These are phyloP conservation scores for Alligator sinensis DNA, from an alignment of 2,113 vertebrate species.

Conservation along the genomic window DNA sequence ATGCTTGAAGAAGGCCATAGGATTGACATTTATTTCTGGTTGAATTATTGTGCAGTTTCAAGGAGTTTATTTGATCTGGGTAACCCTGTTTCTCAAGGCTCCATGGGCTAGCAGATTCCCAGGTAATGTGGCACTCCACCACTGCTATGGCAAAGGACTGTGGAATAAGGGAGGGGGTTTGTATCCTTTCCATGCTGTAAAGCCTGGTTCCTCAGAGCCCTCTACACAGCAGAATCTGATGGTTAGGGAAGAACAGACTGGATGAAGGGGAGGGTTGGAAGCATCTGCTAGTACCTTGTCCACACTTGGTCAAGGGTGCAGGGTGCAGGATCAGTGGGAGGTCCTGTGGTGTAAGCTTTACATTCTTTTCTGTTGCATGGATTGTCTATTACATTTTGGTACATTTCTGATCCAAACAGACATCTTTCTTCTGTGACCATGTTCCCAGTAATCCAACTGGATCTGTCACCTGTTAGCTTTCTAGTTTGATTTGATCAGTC, in stretches of 20 bases:
- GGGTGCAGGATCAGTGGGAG: not conserved
- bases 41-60: not conserved
- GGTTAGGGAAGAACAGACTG: not conserved
- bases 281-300: not conserved
- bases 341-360: not conserved
- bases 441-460: not conserved
- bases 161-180: not conserved
- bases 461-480: not conserved
- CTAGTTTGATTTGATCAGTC: slow-evolving; percentile 7
- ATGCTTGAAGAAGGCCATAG: not conserved
- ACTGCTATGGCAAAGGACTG: not conserved
- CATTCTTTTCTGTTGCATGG: not conserved
- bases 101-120: not conserved
- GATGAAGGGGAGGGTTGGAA: not conserved
- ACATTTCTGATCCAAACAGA: not conserved
- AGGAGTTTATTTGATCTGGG: not conserved
- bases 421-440: not conserved
- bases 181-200: not conserved
- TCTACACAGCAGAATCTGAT: not conserved
- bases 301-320: not conserved
- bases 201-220: no score
- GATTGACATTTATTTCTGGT: not conserved
- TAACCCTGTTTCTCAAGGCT: not conserved
- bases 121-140: not conserved
- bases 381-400: not conserved